A percentile compares a stretch with the other conserved stretches of the same genome.
Conservation (phyloP, 2,888 invertebrate species). For the Patella ulyssiponensis region DNA sequence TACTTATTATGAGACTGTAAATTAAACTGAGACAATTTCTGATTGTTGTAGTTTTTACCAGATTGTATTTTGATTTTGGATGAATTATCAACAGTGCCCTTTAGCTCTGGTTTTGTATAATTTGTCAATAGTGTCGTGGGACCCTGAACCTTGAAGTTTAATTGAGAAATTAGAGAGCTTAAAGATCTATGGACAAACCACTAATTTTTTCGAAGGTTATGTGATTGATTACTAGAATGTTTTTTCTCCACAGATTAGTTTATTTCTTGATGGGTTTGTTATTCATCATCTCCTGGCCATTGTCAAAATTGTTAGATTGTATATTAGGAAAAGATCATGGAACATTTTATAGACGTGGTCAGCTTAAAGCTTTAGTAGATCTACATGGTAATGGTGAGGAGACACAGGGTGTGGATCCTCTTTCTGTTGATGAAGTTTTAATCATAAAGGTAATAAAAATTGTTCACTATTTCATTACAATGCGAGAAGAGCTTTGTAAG, state of each 20-base stretch:
- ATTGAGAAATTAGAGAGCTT: background rate
- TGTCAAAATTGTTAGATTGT: constrained; percentile 70
- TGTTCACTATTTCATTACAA: too few species aligned
- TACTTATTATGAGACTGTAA: too few species aligned
- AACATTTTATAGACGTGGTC: constrained; percentile 66
- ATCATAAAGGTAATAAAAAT: constrained; percentile 65
- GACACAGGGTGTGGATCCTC: constrained; percentile 40
- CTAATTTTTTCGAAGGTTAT: background rate
- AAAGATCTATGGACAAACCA: background rate
- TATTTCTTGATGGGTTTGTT: constrained; percentile 66
- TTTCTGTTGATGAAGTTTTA: constrained; percentile 66
- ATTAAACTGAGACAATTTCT: background rate
- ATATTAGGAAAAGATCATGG: constrained; percentile 66
- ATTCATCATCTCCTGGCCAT: constrained; percentile 67
- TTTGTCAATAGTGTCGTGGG: background rate
- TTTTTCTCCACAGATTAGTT: constrained; percentile 58
- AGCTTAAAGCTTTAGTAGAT: constrained; percentile 69
- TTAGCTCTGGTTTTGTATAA: background rate
- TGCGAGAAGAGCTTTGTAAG: too few species aligned
- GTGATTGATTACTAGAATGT: background rate
- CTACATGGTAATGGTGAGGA: constrained; percentile 58
- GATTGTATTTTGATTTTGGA: background rate
- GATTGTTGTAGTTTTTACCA: background rate
- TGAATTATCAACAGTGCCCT: background rate
- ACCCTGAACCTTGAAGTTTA: background rate